phyloP scores from a whole-genome alignment of 2,113 vertebrate species.

The Cygnus atratus region DNA sequence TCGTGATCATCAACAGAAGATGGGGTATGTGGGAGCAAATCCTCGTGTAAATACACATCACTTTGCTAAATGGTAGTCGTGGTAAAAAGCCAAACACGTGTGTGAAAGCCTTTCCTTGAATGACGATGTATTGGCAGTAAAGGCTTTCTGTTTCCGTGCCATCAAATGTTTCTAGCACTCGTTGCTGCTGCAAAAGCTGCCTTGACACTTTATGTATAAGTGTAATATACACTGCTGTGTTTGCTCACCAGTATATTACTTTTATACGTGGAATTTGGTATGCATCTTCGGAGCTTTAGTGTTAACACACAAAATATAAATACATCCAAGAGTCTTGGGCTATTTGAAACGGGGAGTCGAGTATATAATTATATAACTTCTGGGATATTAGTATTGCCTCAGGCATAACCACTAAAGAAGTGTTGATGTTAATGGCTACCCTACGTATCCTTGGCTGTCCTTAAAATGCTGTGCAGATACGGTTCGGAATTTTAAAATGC shows the following conservation, averaged over 20 bases:
- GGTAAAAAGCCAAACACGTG: neutral
- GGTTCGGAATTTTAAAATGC: slow-evolving; percentile 8
- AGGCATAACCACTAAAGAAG: slow-evolving; percentile 9
- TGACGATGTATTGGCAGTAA: neutral
- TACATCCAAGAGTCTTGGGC: neutral
- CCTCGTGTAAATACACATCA: neutral
- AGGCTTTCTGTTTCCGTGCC: slow-evolving; percentile 58
- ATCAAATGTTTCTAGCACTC: slow-evolving; percentile 8
- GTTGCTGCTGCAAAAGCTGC: slow-evolving; percentile 24
- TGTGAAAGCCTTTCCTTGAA: slow-evolving; percentile 22
- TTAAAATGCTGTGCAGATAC: slow-evolving; percentile 17
- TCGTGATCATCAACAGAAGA: slow-evolving; percentile 63
- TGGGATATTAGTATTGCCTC: slow-evolving; percentile 25
- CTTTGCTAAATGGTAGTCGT: neutral
- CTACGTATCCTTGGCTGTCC: slow-evolving; percentile 5
- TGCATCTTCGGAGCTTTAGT: slow-evolving; percentile 13
- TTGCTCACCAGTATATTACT: slow-evolving; percentile 23
- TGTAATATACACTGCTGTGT: slow-evolving; percentile 43
- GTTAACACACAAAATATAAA: slow-evolving; percentile 23
- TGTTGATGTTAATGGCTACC: slow-evolving; percentile 28
- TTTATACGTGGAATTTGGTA: slow-evolving; percentile 21
- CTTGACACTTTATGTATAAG: slow-evolving; percentile 23
- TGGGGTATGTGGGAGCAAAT: slow-evolving; percentile 66
- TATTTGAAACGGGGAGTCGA: neutral
- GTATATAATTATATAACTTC: slow-evolving; percentile 6